Percentiles rank a stretch among this genome's conserved stretches.
These are phyloP conservation scores for Melipona quadrifasciata DNA, from an alignment of 1,140 invertebrate genomes.

Conservation along the genomic window DNA sequence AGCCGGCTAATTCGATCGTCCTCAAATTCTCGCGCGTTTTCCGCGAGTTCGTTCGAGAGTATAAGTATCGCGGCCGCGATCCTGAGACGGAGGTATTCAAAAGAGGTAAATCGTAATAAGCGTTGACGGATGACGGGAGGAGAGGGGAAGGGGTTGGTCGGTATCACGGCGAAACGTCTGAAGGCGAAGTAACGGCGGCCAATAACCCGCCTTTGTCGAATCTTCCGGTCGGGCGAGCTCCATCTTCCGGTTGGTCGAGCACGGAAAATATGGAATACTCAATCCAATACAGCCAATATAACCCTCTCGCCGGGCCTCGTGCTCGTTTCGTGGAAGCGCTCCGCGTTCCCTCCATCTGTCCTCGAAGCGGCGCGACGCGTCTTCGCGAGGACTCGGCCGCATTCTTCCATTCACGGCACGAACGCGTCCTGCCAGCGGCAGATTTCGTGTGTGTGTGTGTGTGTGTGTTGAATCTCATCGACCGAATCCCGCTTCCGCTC, in stretches of 20 bases:
- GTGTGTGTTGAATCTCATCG: slow-evolving; percentile 57
- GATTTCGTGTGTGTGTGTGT: slow-evolving; percentile 16
- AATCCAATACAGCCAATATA: slow-evolving; percentile 71
- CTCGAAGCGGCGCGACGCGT: background rate
- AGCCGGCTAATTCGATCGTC: background rate
- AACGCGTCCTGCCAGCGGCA: slow-evolving; percentile 51
- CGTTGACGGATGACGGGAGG: background rate
- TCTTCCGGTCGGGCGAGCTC: slow-evolving; percentile 70
- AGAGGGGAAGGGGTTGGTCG: background rate
- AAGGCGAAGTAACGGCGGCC: slow-evolving; percentile 71
- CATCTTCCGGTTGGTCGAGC: slow-evolving; percentile 74
- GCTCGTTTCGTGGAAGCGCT: background rate
- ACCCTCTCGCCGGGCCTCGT: slow-evolving; percentile 39
- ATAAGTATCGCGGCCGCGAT: background rate
- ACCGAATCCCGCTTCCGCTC: slow-evolving; percentile 2
- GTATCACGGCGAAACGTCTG: slow-evolving; percentile 52
- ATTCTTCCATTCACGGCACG: slow-evolving; percentile 69
- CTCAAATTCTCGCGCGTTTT: background rate
- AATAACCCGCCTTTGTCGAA: slow-evolving; percentile 77
- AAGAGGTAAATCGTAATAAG: slow-evolving; percentile 66
- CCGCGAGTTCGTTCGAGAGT: background rate
- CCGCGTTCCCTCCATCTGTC: slow-evolving; percentile 11
- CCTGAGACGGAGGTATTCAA: slow-evolving; percentile 35
- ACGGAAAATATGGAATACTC: slow-evolving; percentile 77
- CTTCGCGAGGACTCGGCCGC: background rate